Base-by-base conservation (phyloP, 2,113 vertebrate species). In the Catagonus wagneri region DNA sequence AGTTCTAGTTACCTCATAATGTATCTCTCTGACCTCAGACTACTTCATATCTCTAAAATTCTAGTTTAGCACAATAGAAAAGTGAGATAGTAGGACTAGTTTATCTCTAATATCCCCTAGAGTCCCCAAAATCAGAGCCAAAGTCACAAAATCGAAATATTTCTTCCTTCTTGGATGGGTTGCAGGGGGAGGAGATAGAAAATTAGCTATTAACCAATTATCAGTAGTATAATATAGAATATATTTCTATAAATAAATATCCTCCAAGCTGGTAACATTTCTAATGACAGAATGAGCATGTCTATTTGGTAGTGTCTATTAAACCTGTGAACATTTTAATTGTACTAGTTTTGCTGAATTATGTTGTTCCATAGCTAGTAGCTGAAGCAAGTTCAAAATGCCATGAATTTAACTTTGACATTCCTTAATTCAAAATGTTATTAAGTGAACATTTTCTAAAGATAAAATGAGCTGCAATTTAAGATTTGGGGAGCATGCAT, bases 401-500 rank as follows among this genome's bases (percentile, higher is more conserved):
- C 23, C 13, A 84, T 34, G 12, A 92, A 86, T 94, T 91, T 93
- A 96, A 92, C 16, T 72, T 87, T 56, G 54, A 89, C 92, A 92
- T 52, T 60, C 23, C 71, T 87, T 94, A 74, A 74, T 90, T 87
- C 71, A 94, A 88, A 80, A 52, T 71, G 80, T 27, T 52, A 89
- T 12, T 39, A 60, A 93, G 63, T 54, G 54, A n/a, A 44, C 1
- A 32, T 34, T 93, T 39, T 32, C n/a, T 80, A 81, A 81, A 81
- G 25, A 75, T 56, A 60, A 88, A 84, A 52, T 39, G 56, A 93
- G 58, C 29, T 39, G 1, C 68, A 80, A 39, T 63, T 61, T 85
- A 83, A 74, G 27, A 75, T 25, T 29, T 50, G 29, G n/a, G 27
- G 86, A 83, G 17, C 36, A 50, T 3, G 16, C 16, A 19, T 8